phyloP scores from a whole-genome alignment of 1,140 invertebrate species.

The Bombus consobrinus region DNA sequence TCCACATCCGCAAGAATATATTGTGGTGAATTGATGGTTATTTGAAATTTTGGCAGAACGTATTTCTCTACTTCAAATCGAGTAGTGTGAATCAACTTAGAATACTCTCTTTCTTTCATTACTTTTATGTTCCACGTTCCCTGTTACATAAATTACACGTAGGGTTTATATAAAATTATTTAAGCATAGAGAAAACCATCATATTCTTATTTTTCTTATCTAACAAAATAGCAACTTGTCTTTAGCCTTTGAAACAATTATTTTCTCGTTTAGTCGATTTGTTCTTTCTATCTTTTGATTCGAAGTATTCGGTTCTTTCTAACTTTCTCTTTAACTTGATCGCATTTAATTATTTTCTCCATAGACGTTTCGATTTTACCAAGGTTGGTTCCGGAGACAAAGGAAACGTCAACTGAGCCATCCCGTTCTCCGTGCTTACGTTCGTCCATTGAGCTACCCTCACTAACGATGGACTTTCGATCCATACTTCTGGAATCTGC shows the following conservation, averaged over 20 bases:
- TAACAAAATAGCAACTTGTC: background rate
- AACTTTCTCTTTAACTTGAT: background rate
- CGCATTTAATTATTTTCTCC: background rate
- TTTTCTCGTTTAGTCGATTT: background rate
- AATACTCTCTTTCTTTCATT: constrained; percentile 75
- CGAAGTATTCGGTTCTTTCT: background rate
- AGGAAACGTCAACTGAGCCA: constrained; percentile 83
- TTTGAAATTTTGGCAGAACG: constrained; percentile 87
- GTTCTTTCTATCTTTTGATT: no score
- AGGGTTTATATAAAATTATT: background rate
- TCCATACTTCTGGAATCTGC: constrained; percentile 84
- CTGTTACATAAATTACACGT: constrained; percentile 63
- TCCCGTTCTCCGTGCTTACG: constrained; percentile 82
- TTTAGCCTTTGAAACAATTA: background rate
- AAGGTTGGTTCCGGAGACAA: constrained; percentile 83
- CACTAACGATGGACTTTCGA: constrained; percentile 85
- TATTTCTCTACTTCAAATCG: constrained; percentile 86
- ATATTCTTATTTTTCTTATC: background rate
- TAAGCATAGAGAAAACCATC: no score
- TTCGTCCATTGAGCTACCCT: constrained; percentile 85
- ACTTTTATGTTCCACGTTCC: constrained; percentile 85
- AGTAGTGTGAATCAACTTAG: constrained; percentile 78
- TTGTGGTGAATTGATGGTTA: constrained; percentile 85
- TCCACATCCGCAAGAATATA: constrained; percentile 84
- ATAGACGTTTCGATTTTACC: constrained; percentile 71